Conservation (phyloP, 2,888 invertebrate species). For the Pachycephus smyrnensis region DNA sequence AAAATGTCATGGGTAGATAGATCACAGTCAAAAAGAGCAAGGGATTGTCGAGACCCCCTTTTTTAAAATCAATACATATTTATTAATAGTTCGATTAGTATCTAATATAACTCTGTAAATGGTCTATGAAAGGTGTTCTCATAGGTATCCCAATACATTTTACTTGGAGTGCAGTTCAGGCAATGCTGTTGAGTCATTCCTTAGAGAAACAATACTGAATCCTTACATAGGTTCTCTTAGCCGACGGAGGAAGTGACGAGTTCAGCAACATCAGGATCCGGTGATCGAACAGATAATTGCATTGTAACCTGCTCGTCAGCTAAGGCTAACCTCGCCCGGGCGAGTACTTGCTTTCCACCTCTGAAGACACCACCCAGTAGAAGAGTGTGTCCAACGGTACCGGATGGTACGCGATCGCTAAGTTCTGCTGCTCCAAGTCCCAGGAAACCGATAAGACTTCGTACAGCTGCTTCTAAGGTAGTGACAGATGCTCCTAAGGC, state of each 20-base stretch:
- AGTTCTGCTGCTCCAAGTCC: slow-evolving; percentile 89
- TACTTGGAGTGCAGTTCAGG: not conserved
- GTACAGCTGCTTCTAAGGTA: slow-evolving; percentile 85
- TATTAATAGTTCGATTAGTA: not conserved
- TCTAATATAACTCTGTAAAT: not conserved
- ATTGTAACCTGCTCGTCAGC: slow-evolving; percentile 88
- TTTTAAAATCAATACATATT: not conserved
- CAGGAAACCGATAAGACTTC: slow-evolving; percentile 84
- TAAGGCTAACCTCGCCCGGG: slow-evolving; percentile 86
- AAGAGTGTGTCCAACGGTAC: slow-evolving; percentile 84
- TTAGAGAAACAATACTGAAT: not conserved
- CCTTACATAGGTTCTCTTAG: slow-evolving; percentile 64
- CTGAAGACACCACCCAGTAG: slow-evolving; percentile 89
- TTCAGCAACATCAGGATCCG: slow-evolving; percentile 87
- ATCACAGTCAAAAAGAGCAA: not conserved
- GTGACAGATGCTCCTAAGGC: slow-evolving; percentile 81
- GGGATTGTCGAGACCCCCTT: not conserved
- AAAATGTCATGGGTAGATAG: not conserved
- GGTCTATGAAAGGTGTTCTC: not conserved
- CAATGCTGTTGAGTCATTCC: not conserved
- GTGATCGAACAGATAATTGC: slow-evolving; percentile 90
- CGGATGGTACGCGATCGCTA: slow-evolving; percentile 85
- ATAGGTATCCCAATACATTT: not conserved
- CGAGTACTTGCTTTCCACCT: slow-evolving; percentile 90
- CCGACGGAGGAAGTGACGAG: slow-evolving; percentile 88